phyloP scores from a whole-genome alignment of 1,140 invertebrate genomes.

The Caenorhabditis tropicalis region DNA sequence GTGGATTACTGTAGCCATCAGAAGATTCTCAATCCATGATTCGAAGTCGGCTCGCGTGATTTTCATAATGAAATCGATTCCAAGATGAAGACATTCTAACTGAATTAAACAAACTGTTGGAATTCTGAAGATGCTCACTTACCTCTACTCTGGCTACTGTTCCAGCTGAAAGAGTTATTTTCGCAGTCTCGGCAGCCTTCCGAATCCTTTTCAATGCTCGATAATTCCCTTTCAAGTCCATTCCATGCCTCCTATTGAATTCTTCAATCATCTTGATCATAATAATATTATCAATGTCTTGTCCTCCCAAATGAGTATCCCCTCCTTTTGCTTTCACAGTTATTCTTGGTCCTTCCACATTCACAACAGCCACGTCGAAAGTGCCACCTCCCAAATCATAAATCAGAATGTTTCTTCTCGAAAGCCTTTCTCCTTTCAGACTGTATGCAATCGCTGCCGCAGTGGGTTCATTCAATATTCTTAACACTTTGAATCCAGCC shows the following conservation, averaged over 20 bases:
- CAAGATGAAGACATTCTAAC: slow-evolving; percentile 72
- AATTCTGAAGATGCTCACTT: neutral
- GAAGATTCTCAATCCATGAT: slow-evolving; percentile 79
- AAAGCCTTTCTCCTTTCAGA: slow-evolving; percentile 72
- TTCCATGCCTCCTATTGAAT: slow-evolving; percentile 76
- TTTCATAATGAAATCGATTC: slow-evolving; percentile 91
- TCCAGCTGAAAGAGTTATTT: slow-evolving; percentile 85
- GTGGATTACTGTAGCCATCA: slow-evolving; percentile 60
- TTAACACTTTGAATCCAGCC: slow-evolving; percentile 93
- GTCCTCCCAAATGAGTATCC: slow-evolving; percentile 74
- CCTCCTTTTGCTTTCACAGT: slow-evolving; percentile 93
- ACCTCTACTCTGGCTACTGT: neutral
- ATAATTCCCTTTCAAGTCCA: slow-evolving; percentile 75
- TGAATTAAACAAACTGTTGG: slow-evolving; percentile 78
- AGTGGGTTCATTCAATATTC: slow-evolving; percentile 99
- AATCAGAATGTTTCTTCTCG: slow-evolving; percentile 98
- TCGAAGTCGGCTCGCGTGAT: slow-evolving; percentile 83
- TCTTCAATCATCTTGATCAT: slow-evolving; percentile 77
- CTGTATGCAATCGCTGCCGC: slow-evolving; percentile 98
- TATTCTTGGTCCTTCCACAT: neutral
- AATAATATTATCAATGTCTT: slow-evolving; percentile 77
- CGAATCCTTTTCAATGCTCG: slow-evolving; percentile 75
- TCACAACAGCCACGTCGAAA: slow-evolving; percentile 95
- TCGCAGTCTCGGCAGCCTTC: slow-evolving; percentile 76
- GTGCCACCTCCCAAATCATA: slow-evolving; percentile 99